phyloP scores from a whole-genome alignment of 1,140 invertebrate genomes.

The Plutomurus gul region DNA sequence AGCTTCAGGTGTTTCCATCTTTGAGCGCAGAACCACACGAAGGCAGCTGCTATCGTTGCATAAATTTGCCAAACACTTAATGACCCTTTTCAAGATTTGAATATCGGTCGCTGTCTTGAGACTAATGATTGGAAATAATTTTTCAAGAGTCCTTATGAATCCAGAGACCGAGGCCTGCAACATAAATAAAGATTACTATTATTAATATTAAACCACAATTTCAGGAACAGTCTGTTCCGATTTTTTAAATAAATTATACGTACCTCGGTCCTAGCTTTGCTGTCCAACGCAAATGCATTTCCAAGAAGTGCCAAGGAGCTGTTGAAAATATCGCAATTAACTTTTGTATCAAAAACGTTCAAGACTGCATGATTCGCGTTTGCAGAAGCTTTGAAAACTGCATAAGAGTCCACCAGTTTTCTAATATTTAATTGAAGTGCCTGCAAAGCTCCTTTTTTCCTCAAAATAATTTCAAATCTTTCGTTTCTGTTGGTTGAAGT shows the following conservation, averaged over 20 bases:
- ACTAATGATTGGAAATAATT: background rate
- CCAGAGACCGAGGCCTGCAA: background rate
- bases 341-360: background rate
- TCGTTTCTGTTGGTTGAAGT: background rate
- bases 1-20: slow-evolving; percentile 1
- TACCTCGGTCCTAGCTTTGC: slow-evolving; percentile 2
- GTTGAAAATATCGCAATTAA: background rate
- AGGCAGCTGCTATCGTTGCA: slow-evolving; percentile 17
- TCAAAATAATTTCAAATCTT: background rate
- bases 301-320: background rate
- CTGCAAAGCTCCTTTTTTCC: background rate
- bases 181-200: background rate
- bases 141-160: background rate
- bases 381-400: background rate
- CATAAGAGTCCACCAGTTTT: background rate
- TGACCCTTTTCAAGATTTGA: slow-evolving; percentile 5
- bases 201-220: background rate
- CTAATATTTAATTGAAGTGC: background rate
- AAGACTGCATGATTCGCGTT: background rate
- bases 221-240: background rate
- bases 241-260: background rate
- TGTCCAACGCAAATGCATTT: slow-evolving; percentile 24
- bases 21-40: background rate
- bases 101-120: background rate
- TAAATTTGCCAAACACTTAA: slow-evolving; percentile 31